Conservation (phyloP, 2,888 invertebrate species). For the Sinopyrophorus schimmeli region DNA sequence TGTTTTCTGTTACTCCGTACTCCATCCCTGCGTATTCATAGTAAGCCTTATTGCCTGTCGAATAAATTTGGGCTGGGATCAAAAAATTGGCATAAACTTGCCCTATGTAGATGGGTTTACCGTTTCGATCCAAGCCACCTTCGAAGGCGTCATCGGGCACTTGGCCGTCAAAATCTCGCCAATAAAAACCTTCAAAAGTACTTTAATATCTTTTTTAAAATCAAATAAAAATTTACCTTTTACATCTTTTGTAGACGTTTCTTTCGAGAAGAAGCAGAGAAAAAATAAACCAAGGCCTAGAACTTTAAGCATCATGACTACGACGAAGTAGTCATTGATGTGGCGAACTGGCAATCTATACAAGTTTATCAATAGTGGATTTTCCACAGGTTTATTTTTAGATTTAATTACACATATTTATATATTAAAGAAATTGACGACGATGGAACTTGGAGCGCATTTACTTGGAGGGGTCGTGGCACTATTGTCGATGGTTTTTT, state of each 20-base stretch:
- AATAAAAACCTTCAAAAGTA: constrained; percentile 10
- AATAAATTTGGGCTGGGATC: constrained; percentile 19
- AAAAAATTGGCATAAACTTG: constrained; percentile 7
- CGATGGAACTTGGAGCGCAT: too few species aligned
- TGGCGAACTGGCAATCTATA: too few species aligned
- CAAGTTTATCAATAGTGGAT: too few species aligned
- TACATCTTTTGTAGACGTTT: too few species aligned
- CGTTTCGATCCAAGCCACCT: not conserved
- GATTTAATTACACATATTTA: not conserved
- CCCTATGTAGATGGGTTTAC: constrained; percentile 5
- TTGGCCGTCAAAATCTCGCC: constrained; percentile 5
- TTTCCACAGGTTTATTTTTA: not conserved
- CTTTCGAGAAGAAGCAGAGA: too few species aligned
- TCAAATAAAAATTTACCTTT: too few species aligned
- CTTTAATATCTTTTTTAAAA: too few species aligned
- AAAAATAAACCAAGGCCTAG: too few species aligned
- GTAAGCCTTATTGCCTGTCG: constrained; percentile 9
- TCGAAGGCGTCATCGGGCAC: constrained; percentile 1
- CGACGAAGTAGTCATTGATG: too few species aligned
- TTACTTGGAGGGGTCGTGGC: too few species aligned
- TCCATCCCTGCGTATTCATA: constrained; percentile 14
- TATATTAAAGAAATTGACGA: too few species aligned
- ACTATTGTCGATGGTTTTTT: not conserved
- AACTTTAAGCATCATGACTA: too few species aligned
- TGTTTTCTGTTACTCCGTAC: constrained; percentile 4